Evolutionary conservation across 2,113 vertebrate species (phyloP).

Genomic region (Semnornis frantzii): DNA sequence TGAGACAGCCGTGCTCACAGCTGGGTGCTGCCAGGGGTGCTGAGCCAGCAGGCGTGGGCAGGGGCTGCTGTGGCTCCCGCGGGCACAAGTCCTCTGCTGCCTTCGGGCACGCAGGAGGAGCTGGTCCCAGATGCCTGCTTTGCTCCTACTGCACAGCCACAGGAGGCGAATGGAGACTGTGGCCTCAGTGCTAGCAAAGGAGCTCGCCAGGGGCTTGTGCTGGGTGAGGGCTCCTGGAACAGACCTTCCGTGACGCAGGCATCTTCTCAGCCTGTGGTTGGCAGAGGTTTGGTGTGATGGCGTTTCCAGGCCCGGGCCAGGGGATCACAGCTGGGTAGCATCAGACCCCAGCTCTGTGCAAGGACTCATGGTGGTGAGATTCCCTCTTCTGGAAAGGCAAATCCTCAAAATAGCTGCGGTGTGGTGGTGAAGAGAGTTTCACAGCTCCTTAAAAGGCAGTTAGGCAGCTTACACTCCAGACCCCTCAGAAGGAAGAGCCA

Average conservation of each 20-base stretch:
- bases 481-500: neutral
- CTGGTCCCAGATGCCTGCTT: neutral
- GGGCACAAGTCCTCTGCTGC: too few relatives aligned
- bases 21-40: too few relatives aligned
- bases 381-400: conserved; percentile 34
- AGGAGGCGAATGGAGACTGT: neutral
- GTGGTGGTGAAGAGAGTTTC: conserved; percentile 42
- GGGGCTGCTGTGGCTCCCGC: too few relatives aligned
- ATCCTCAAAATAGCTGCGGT: conserved; percentile 46
- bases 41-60: too few relatives aligned
- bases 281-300: conserved; percentile 25
- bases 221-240: conserved; percentile 38
- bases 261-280: conserved; percentile 23
- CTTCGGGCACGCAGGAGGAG: neutral
- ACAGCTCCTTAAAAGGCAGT: conserved; percentile 57
- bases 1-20: too few relatives aligned
- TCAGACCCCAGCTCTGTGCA: conserved; percentile 24
- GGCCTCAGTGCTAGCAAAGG: neutral
- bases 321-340: conserved; percentile 55
- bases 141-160: neutral
- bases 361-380: conserved; percentile 42
- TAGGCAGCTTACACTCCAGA: conserved; percentile 38
- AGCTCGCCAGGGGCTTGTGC: neutral
- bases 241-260: conserved; percentile 12
- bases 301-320: neutral